phyloP scores from a whole-genome alignment of 1,140 invertebrate species.

The Hylyphantes graminicola region DNA sequence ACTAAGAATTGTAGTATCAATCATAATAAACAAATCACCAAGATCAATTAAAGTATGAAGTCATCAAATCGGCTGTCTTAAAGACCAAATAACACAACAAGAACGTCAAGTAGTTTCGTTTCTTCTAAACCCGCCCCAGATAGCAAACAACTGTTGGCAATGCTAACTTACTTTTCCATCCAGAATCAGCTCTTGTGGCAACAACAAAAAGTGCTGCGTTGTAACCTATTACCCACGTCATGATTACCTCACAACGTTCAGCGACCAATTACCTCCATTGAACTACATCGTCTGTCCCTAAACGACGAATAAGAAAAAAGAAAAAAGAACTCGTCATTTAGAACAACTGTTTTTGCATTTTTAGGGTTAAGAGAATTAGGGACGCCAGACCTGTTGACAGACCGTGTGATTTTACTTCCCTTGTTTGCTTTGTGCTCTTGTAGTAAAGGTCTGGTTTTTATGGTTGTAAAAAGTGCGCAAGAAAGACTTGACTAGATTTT shows the following conservation, averaged over 20 bases:
- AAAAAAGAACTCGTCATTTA: conserved; percentile 16
- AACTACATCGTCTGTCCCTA: conserved; percentile 45
- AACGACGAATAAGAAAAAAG: conserved; percentile 2
- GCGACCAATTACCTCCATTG: too few relatives aligned
- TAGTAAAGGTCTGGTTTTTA: conserved; percentile 40
- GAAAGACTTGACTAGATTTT: background rate
- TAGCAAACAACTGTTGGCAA: background rate
- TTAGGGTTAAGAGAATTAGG: background rate
- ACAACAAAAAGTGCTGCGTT: conserved; percentile 22
- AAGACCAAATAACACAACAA: too few relatives aligned
- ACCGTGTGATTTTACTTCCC: conserved; percentile 47
- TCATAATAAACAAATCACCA: too few relatives aligned
- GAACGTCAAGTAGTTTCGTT: too few relatives aligned
- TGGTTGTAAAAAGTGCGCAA: conserved; percentile 41
- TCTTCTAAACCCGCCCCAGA: too few relatives aligned
- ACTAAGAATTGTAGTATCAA: too few relatives aligned
- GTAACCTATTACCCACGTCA: conserved; percentile 1
- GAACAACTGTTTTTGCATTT: conserved; percentile 33
- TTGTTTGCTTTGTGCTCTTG: conserved; percentile 20
- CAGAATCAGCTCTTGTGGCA: conserved; percentile 36
- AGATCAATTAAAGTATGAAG: too few relatives aligned
- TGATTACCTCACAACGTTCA: conserved; percentile 8
- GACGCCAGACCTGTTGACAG: conserved; percentile 6
- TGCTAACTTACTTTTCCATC: conserved; percentile 55
- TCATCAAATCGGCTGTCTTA: too few relatives aligned